Evolutionary conservation across 1,140 invertebrate genomes (phyloP).

Genomic region (Euschistus heros): DNA sequence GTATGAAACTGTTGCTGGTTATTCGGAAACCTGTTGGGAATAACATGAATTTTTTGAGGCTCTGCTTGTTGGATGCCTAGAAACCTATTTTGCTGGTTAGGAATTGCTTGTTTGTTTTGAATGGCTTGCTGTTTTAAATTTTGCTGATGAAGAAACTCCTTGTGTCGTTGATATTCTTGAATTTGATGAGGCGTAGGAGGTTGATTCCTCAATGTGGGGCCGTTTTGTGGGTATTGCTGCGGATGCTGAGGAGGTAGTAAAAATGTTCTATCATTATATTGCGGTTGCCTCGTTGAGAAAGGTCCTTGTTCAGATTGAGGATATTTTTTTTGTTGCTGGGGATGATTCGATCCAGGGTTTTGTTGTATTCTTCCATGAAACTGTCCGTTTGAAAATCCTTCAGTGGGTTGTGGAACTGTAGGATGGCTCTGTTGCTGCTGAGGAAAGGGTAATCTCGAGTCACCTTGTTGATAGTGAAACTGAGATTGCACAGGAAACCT

Average conservation of each 20-base stretch:
- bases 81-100: conserved; percentile 23
- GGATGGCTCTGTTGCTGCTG: background rate
- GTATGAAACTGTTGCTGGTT: too few species aligned
- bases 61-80: conserved; percentile 20
- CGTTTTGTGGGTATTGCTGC: background rate
- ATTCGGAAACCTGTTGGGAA: background rate
- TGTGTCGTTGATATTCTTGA: conserved; percentile 39
- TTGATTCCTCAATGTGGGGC: background rate
- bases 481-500: background rate
- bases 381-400: background rate
- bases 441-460: background rate
- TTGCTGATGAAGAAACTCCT: conserved; percentile 33
- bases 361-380: background rate
- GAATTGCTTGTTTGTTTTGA: conserved; percentile 27
- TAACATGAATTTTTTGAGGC: background rate
- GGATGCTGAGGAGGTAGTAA: background rate
- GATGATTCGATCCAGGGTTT: background rate
- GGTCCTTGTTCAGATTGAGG: too few species aligned
- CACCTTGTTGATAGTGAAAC: background rate
- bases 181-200: conserved; percentile 26
- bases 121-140: conserved; percentile 32
- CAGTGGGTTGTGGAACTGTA: background rate
- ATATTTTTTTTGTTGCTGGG: background rate
- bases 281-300: too few species aligned
- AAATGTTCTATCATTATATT: too few species aligned